Conservation (phyloP, 2,888 invertebrate species). For the Tetragonula carbonaria region DNA sequence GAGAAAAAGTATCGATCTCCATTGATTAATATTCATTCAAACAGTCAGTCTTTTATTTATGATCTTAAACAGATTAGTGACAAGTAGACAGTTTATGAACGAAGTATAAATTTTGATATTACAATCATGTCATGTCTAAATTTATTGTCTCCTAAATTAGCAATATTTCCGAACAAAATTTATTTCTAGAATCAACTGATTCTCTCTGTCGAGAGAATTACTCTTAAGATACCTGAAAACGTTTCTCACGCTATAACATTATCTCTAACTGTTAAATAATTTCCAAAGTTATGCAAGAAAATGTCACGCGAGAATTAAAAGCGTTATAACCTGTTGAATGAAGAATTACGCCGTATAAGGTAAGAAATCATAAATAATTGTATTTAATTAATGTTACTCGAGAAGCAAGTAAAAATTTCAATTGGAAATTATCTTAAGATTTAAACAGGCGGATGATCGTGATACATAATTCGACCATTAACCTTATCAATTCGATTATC, state of each 20-base stretch:
- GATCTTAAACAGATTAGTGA: background rate
- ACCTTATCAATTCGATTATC: too few relatives aligned
- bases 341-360: background rate
- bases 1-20: background rate
- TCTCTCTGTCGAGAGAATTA: background rate
- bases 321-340: background rate
- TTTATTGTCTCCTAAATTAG: too few relatives aligned
- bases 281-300: background rate
- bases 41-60: background rate
- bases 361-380: background rate
- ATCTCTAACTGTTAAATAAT: background rate
- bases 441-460: conserved; percentile 24
- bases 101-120: too few relatives aligned
- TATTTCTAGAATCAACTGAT: background rate
- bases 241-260: background rate
- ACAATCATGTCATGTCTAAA: too few relatives aligned
- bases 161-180: background rate
- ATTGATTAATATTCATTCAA: background rate
- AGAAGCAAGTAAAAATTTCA: conserved; percentile 16
- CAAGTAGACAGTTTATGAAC: background rate
- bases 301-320: background rate
- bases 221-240: background rate
- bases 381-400: background rate
- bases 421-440: conserved; percentile 5
- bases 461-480: too few relatives aligned